Conservation (phyloP, 1,140 invertebrate species). For the Pseudomyrmex flavicornis region DNA sequence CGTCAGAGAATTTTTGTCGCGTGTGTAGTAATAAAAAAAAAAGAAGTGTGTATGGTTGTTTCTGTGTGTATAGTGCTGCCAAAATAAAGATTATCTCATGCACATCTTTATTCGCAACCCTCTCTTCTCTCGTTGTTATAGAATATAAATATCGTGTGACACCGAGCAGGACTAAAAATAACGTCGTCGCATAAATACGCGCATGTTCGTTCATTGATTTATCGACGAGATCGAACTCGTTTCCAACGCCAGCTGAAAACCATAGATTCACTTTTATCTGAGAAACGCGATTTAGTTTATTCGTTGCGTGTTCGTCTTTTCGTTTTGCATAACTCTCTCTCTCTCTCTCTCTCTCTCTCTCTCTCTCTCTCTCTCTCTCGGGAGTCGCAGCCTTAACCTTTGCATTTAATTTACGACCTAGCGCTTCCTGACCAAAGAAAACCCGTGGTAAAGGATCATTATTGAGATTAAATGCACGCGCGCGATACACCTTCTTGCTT, state of each 20-base stretch:
- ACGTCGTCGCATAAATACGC: conserved; percentile 27
- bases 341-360: too few relatives aligned
- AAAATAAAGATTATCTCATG: conserved; percentile 14
- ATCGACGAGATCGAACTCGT: conserved; percentile 21
- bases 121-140: background rate
- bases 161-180: conserved; percentile 28
- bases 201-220: conserved; percentile 31
- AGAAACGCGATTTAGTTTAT: conserved; percentile 16
- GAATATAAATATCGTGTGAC: conserved; percentile 24
- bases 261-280: background rate
- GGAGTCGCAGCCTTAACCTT: conserved; percentile 55
- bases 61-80: background rate
- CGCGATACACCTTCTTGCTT: conserved; percentile 49
- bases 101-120: conserved; percentile 1
- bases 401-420: conserved; percentile 58
- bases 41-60: background rate
- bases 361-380: too few relatives aligned
- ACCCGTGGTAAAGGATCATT: conserved; percentile 30
- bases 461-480: conserved; percentile 56
- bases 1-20: background rate
- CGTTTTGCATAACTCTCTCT: conserved; percentile 38
- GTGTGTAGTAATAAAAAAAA: background rate
- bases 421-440: conserved; percentile 32
- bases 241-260: background rate
- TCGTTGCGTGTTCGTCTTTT: conserved; percentile 55